A percentile compares a stretch with the other conserved stretches of the same genome.
Conservation (phyloP, 2,113 vertebrate species). For the Apodemus speciosus region DNA sequence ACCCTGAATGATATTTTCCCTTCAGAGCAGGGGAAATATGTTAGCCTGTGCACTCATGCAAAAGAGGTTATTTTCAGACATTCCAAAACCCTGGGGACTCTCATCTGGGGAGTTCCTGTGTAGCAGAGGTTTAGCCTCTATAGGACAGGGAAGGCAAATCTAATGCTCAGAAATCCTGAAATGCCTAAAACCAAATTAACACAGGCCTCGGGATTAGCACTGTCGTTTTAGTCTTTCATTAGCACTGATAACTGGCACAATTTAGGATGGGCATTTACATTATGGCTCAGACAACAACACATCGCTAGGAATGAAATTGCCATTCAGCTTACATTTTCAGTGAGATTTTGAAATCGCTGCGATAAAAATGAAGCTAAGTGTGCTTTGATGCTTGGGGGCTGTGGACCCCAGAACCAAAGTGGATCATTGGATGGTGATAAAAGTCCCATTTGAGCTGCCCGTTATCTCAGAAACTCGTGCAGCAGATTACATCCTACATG, state of each 20-base stretch:
- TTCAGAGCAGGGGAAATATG: slow-evolving; percentile 48
- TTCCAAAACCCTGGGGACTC: slow-evolving; percentile 58
- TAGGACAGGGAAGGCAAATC: neutral
- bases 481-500: slow-evolving; percentile 24
- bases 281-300: slow-evolving; percentile 67
- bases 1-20: slow-evolving; percentile 51
- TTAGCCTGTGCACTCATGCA: slow-evolving; percentile 53
- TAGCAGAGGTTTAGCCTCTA: neutral
- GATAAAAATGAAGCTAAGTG: slow-evolving; percentile 41
- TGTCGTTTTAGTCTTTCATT: slow-evolving; percentile 70
- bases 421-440: neutral
- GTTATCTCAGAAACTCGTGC: slow-evolving; percentile 18
- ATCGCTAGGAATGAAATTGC: slow-evolving; percentile 67
- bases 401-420: slow-evolving; percentile 35
- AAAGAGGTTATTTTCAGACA: slow-evolving; percentile 74
- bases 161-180: slow-evolving; percentile 1
- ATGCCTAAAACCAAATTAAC: slow-evolving; percentile 63
- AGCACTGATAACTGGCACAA: slow-evolving; percentile 72
- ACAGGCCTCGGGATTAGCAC: slow-evolving; percentile 55
- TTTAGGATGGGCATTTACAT: slow-evolving; percentile 70
- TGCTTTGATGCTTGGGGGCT: slow-evolving; percentile 29
- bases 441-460: neutral
- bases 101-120: slow-evolving; percentile 28
- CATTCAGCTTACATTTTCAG: slow-evolving; percentile 65
- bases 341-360: slow-evolving; percentile 57